Evolutionary conservation across 2,113 vertebrate species (phyloP), one percentile per base, ranked within the genome.

Genomic region (Hucho hucho): DNA sequence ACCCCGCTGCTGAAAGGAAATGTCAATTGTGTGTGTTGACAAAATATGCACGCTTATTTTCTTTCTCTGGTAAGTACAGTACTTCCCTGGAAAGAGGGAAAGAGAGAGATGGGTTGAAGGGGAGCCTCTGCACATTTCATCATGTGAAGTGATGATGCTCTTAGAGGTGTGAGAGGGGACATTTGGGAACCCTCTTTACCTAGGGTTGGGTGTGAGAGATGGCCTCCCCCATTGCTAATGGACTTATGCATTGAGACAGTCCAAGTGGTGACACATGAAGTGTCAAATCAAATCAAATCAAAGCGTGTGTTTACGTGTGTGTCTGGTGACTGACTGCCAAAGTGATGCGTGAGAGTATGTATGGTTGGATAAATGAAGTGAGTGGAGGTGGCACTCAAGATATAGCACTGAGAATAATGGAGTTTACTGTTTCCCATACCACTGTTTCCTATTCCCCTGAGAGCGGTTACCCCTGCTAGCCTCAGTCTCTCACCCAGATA

Each of bases 241-340:
- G 81, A 73, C 68, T 67, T 69, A 77, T 79, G 72, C 46, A 81
- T 77, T 75, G 76, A 56, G 12, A 77, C 64, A 2, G 46, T 61
- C 7, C 37, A 56, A 68, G 43, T 25, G 25, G 47, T 5, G 2
- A 63, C 25, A 73, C 56, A n/a, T n/a, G n/a, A n/a, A n/a, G n/a
- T n/a, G n/a, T n/a, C n/a, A n/a, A n/a, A n/a, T n/a, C n/a, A n/a
- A n/a, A n/a, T n/a, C n/a, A n/a, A n/a, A n/a, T n/a, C n/a, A n/a
- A n/a, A n/a, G n/a, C n/a, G n/a, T n/a, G 59, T 26, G 49, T 71
- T 14, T 26, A 14, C 12, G 49, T 32, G 49, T 32, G 32, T 56
- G 7, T 5, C 18, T 20, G n/a, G 66, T 18, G 24, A 47, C 63
- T 66, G 64, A 6, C 16, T 26, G 63, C 5, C 63, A 64, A 2